Evolutionary conservation across 2,113 vertebrate species (phyloP), one percentile per base, ranked within the genome.

Genomic region (Hydrolagus affinis): DNA sequence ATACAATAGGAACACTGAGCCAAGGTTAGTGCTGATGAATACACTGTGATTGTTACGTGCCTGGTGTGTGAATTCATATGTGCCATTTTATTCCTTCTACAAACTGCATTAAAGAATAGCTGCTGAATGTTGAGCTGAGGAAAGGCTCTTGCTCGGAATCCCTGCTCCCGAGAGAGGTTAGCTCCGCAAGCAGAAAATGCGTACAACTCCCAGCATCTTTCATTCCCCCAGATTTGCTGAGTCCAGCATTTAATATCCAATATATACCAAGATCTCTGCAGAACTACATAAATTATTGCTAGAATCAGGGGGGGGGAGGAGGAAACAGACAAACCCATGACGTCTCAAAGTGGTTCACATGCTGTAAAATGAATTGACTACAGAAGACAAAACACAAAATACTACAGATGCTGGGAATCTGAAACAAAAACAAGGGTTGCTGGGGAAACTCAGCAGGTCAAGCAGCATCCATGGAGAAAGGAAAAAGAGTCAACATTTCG

Each of bases 81-180:
- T 32, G 78, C 25, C 1, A 19, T 59, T 19, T 44, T 62, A 83
- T 83, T 32, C 25, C 78, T 59, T 32, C 15, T 8, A 56, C 21
- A 28, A 30, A 15, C 62, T 21, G 9, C 10, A 2, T 10, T 0
- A 21, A 2, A 56, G 60, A 19, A 32, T 62, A 66, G 78, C 14
- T 83, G 25, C 25, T 83, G 78, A 83, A 66, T 83, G 25, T 4
- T 30, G 66, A 83, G 25, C 30, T 19, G 78, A 17, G 78, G 78
- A 19, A 32, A 68, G 32, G 78, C 78, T 66, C 78, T 25, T 21
- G 11, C 60, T 66, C 78, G 78, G 78, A 83, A 83, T 83, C 78
- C 78, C 78, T 1, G 78, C 60, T 83, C 62, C 78, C 78, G 11
- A 15, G 60, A 66, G 78, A 68, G 78, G 3, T 8, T 8, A 10